These are phyloP conservation scores for Petrocephalus schoutedeni DNA, from an alignment of 2,797 vertebrate species.

Conservation along the genomic window DNA sequence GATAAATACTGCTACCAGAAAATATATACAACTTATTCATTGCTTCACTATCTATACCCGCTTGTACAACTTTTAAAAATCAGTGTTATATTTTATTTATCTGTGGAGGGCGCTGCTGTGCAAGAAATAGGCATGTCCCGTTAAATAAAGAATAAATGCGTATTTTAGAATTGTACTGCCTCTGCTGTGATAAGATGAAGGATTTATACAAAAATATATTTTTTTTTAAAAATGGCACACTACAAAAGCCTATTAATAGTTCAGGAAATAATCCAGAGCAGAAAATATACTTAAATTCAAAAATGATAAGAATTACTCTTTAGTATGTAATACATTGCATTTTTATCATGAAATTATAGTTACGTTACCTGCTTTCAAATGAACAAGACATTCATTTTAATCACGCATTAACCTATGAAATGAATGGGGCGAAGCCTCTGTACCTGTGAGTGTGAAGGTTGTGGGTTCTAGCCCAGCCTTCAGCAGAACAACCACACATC, in stretches of 20 bases:
- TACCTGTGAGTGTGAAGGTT: too few relatives aligned
- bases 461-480: too few relatives aligned
- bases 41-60: neutral
- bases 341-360: neutral
- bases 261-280: neutral
- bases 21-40: neutral
- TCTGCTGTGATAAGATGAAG: neutral
- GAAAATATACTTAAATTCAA: neutral
- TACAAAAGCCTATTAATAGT: neutral
- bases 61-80: neutral
- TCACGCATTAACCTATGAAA: neutral
- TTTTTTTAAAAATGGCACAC: neutral
- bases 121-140: neutral
- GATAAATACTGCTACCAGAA: too few relatives aligned
- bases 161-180: neutral
- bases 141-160: neutral
- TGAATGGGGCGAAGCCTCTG: neutral
- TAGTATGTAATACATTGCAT: neutral
- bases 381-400: neutral
- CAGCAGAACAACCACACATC: too few relatives aligned
- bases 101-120: conserved; percentile 10
- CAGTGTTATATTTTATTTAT: neutral
- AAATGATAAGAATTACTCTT: neutral
- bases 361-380: neutral
- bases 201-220: neutral